Conservation (phyloP, 2,888 invertebrate species). For the Drosophila parthenogenetica region DNA sequence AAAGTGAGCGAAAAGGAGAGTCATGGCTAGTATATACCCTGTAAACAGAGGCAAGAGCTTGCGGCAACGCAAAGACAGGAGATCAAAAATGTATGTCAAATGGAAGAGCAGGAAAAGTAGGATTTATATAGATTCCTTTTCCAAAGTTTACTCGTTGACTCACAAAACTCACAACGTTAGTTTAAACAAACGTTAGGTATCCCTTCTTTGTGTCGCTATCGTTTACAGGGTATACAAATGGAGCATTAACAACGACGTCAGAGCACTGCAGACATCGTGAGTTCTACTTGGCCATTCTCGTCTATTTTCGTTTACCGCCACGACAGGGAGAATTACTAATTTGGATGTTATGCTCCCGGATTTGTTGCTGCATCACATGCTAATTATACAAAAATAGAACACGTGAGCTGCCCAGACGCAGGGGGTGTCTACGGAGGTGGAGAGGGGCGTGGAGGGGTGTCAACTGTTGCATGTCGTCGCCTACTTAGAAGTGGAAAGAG, state of each 20-base stretch:
- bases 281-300: constrained; percentile 36
- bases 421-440: background rate
- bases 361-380: constrained; percentile 67
- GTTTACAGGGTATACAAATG: constrained; percentile 46
- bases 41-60: background rate
- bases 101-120: too few species aligned
- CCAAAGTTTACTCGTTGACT: too few species aligned
- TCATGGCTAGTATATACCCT: constrained; percentile 1
- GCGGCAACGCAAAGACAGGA: too few species aligned
- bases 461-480: constrained; percentile 68
- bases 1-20: background rate
- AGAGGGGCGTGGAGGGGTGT: constrained; percentile 35
- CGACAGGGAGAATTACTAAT: constrained; percentile 60
- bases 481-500: constrained; percentile 45
- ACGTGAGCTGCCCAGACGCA: constrained; percentile 47
- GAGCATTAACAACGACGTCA: constrained; percentile 47
- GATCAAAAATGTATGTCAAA: too few species aligned
- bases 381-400: constrained; percentile 66
- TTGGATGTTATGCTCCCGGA: constrained; percentile 68
- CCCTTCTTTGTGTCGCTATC: too few species aligned
- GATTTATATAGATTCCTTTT: too few species aligned
- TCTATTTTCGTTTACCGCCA: constrained; percentile 52
- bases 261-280: constrained; percentile 53
- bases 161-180: background rate
- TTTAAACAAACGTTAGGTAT: background rate